Evolutionary conservation across 2,797 vertebrate species (phyloP).

Genomic region (Urocyon cinereoargenteus): DNA sequence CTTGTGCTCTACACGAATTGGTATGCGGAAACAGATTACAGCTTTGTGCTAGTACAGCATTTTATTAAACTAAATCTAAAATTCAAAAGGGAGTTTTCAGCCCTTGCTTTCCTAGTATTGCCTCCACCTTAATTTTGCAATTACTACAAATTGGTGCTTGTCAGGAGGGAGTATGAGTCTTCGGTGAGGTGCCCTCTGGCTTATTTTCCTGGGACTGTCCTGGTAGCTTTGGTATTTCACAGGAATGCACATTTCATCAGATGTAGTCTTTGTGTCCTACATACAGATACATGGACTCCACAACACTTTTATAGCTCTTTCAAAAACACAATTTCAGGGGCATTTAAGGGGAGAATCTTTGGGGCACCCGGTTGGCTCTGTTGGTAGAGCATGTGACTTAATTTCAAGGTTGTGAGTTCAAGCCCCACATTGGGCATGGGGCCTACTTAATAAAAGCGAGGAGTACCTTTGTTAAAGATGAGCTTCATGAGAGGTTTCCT

Average conservation of each 20-base stretch:
- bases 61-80: constrained; percentile 59
- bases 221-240: constrained; percentile 17
- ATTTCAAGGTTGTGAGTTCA: background rate
- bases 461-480: background rate
- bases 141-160: background rate
- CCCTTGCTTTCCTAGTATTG: constrained; percentile 14
- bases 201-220: background rate
- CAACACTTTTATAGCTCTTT: constrained; percentile 34
- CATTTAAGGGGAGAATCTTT: background rate
- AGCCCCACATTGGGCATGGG: background rate
- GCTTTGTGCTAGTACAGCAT: background rate
- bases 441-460: background rate
- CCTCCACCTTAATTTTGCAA: constrained; percentile 41
- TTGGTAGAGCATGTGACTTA: background rate
- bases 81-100: constrained; percentile 61
- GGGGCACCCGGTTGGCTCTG: background rate
- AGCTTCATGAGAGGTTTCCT: background rate
- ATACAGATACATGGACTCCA: background rate
- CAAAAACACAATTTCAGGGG: constrained; percentile 10
- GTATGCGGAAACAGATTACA: constrained; percentile 7
- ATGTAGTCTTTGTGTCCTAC: background rate
- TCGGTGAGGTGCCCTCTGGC: background rate
- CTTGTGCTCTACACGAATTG: constrained; percentile 17
- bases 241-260: constrained; percentile 10
- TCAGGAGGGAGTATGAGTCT: background rate